These are phyloP conservation scores for Psammodynastes pulverulentus DNA, from an alignment of 2,113 vertebrate species.

Conservation along the genomic window DNA sequence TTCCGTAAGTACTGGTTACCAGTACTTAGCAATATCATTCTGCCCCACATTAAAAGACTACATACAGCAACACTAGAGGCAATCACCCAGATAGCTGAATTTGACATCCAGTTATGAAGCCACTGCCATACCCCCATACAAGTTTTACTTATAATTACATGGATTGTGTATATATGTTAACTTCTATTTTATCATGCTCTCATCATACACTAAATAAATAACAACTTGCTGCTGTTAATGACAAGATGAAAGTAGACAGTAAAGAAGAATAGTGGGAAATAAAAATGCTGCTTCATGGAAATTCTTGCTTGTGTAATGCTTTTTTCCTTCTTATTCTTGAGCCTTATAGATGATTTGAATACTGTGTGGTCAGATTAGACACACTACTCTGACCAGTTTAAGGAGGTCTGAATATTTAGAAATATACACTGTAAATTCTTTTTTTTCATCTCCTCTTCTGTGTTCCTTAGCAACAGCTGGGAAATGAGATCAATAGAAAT, in stretches of 20 bases:
- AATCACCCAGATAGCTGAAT: neutral
- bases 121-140: neutral
- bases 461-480: constrained; percentile 17
- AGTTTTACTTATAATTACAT: neutral
- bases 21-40: neutral
- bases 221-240: neutral
- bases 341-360: constrained; percentile 36
- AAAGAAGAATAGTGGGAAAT: neutral
- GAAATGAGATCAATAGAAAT: constrained; percentile 11
- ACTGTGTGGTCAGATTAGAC: constrained; percentile 70
- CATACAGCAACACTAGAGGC: neutral
- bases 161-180: neutral
- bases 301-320: neutral
- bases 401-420: constrained; percentile 68
- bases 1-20: neutral
- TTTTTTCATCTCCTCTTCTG: neutral
- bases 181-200: neutral
- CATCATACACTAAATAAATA: neutral
- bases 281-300: constrained; percentile 14
- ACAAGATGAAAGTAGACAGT: neutral
- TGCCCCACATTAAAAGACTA: neutral
- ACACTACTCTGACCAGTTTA: constrained; percentile 75
- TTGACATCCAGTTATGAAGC: neutral
- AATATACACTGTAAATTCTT: constrained; percentile 23
- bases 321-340: neutral